Conservation (phyloP, 2,888 invertebrate genomes). For the Platycheirus rosarum region DNA sequence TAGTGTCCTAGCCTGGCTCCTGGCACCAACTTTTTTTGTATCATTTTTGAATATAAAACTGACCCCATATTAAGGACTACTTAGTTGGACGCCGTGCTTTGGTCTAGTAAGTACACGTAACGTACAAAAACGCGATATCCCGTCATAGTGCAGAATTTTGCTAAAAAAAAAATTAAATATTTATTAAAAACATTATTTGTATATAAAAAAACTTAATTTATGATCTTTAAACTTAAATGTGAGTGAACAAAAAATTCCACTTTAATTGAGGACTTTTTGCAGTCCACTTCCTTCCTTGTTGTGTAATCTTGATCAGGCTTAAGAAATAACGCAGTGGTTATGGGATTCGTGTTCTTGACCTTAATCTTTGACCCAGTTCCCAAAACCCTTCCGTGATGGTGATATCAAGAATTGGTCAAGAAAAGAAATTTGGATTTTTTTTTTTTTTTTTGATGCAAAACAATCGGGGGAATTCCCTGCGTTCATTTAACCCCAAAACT, state of each 20-base stretch:
- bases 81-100: conserved; percentile 64
- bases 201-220: no score
- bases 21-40: conserved; percentile 69
- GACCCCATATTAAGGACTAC: conserved; percentile 57
- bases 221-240: no score
- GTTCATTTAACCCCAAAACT: background rate
- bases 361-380: conserved; percentile 56
- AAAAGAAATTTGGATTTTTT: background rate
- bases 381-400: conserved; percentile 25
- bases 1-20: conserved; percentile 59
- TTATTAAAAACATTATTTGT: no score
- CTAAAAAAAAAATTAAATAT: conserved; percentile 6
- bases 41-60: conserved; percentile 69
- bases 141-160: conserved; percentile 25
- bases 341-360: conserved; percentile 56
- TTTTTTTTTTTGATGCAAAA: conserved; percentile 38
- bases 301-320: conserved; percentile 8
- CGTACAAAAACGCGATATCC: background rate
- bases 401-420: conserved; percentile 27
- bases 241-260: conserved; percentile 3
- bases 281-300: background rate
- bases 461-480: conserved; percentile 52
- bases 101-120: conserved; percentile 38
- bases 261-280: background rate
- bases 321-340: conserved; percentile 14